Evolutionary conservation across 2,113 vertebrate genomes (phyloP).

Genomic region (Conger conger): DNA sequence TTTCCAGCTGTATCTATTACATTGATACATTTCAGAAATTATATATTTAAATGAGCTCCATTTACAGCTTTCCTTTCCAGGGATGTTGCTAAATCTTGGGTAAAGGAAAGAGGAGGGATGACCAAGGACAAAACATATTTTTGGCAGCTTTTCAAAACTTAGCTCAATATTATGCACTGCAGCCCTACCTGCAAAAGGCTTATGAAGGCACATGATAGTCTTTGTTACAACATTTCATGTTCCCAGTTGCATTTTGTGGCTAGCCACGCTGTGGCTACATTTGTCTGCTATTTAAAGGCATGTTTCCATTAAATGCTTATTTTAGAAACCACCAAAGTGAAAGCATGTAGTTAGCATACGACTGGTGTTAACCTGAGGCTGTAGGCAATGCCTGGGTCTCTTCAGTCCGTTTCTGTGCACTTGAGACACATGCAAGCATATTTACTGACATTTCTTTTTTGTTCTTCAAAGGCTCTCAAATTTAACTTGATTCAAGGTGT

Average conservation of each 20-base stretch:
- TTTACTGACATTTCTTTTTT: not conserved
- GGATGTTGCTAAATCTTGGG: conserved; percentile 46
- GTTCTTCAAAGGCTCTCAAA: not conserved
- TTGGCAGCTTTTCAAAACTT: conserved; percentile 69
- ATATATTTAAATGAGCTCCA: not conserved
- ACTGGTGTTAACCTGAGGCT: not conserved
- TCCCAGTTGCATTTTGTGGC: conserved; percentile 58
- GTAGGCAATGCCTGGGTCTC: not conserved
- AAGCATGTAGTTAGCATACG: not conserved
- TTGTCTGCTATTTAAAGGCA: not conserved
- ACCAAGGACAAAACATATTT: conserved; percentile 77
- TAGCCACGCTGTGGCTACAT: not conserved
- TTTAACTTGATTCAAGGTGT: not conserved
- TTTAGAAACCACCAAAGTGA: not conserved
- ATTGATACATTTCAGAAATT: not conserved
- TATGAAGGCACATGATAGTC: conserved; percentile 42
- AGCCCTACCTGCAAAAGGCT: conserved; percentile 72
- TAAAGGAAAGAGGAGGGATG: conserved; percentile 45
- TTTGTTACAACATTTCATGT: conserved; percentile 74
- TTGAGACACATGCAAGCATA: not conserved
- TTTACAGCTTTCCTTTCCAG: conserved; percentile 38
- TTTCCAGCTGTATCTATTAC: not conserved
- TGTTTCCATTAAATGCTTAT: not conserved
- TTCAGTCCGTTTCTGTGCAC: not conserved
- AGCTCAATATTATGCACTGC: conserved; percentile 74